Evolutionary conservation across 2,888 invertebrate species (phyloP).

Genomic region (Cryptus armator): DNA sequence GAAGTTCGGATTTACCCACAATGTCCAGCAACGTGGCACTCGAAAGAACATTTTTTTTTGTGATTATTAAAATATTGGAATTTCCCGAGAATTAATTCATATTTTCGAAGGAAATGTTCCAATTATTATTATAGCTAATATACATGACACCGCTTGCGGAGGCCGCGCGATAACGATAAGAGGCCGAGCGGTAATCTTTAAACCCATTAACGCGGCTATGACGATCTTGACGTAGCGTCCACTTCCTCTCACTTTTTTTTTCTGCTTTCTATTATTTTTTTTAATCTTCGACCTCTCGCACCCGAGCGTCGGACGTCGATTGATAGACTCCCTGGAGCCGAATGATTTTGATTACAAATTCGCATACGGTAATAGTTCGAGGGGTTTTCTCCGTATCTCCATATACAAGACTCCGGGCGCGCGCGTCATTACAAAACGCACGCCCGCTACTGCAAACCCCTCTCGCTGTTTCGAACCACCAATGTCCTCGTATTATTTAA

Average conservation of each 20-base stretch:
- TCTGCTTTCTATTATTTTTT: not conserved
- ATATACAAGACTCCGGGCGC: slow-evolving; percentile 42
- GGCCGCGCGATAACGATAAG: slow-evolving; percentile 52
- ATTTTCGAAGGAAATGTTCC: not conserved
- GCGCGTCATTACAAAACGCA: not conserved
- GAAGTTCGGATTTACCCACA: not conserved
- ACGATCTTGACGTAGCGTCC: slow-evolving; percentile 60
- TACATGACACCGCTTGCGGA: slow-evolving; percentile 56
- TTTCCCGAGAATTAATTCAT: not conserved
- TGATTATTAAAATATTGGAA: too few relatives aligned
- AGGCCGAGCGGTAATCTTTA: slow-evolving; percentile 38
- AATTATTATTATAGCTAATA: slow-evolving; percentile 13
- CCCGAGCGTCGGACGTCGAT: slow-evolving; percentile 3
- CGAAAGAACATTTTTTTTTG: too few relatives aligned
- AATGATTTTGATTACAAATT: slow-evolving; percentile 30
- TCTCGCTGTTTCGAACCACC: slow-evolving; percentile 22
- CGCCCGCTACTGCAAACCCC: slow-evolving; percentile 20
- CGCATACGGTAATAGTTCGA: not conserved
- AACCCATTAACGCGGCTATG: slow-evolving; percentile 51
- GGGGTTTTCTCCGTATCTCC: slow-evolving; percentile 28
- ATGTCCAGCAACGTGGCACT: not conserved
- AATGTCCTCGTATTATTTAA: slow-evolving; percentile 36
- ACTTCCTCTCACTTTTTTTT: slow-evolving; percentile 22
- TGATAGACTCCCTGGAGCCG: slow-evolving; percentile 14
- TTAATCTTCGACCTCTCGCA: slow-evolving; percentile 13